Conservation (phyloP, 2,888 invertebrate species). For the Sepioteuthis lessoniana region DNA sequence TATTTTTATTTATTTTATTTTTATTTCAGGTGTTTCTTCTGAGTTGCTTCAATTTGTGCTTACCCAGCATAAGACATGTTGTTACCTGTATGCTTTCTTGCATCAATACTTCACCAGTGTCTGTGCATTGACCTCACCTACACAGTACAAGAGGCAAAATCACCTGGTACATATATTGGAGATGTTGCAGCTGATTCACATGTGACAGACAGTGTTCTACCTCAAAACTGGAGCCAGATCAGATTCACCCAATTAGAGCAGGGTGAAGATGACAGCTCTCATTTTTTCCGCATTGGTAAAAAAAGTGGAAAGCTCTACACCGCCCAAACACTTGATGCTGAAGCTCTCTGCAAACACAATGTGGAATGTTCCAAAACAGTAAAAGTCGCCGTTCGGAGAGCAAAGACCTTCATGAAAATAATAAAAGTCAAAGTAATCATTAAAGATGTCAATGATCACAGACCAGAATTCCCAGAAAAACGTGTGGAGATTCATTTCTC, state of each 20-base stretch:
- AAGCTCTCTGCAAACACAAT: conserved; percentile 13
- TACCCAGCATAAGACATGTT: background rate
- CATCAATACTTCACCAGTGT: background rate
- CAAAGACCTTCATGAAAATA: conserved; percentile 25
- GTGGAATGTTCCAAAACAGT: background rate
- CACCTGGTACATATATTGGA: background rate
- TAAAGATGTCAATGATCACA: conserved; percentile 21
- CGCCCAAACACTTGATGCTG: background rate
- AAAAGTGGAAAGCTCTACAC: conserved; percentile 24
- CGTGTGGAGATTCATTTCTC: background rate
- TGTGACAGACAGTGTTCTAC: background rate
- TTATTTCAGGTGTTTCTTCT: background rate
- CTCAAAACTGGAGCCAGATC: background rate
- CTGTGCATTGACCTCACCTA: background rate
- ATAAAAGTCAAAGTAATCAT: conserved; percentile 38
- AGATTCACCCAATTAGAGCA: background rate
- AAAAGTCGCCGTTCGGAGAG: background rate
- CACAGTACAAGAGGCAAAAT: background rate
- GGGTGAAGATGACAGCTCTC: background rate
- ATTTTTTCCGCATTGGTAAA: background rate
- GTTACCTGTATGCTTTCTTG: conserved; percentile 2
- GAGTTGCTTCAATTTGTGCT: background rate
- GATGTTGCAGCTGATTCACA: background rate
- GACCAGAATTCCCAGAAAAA: conserved; percentile 10
- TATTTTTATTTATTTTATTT: background rate